Evolutionary conservation across 1,140 invertebrate genomes (phyloP).

Genomic region (Hyles vespertilio): DNA sequence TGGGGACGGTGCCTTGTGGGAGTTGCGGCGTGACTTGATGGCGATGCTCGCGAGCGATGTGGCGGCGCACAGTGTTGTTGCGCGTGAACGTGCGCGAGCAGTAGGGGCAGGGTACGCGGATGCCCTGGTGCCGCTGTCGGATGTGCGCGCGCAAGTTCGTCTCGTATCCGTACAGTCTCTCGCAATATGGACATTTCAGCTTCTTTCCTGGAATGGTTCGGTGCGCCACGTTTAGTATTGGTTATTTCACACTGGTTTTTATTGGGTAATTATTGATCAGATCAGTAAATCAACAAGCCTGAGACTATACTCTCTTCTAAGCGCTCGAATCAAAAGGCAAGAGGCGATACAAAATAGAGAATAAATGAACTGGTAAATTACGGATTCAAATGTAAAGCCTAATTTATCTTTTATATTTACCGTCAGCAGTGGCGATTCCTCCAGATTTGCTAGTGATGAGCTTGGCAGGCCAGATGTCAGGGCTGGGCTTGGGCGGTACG

Average conservation of each 20-base stretch:
- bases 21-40: slow-evolving; percentile 83
- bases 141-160: slow-evolving; percentile 94
- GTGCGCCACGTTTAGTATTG: not conserved
- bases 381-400: no score
- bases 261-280: no score
- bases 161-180: slow-evolving; percentile 94
- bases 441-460: slow-evolving; percentile 73
- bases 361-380: no score
- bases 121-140: slow-evolving; percentile 91
- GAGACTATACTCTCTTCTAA: no score
- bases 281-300: no score
- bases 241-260: no score
- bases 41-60: slow-evolving; percentile 91
- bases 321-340: no score
- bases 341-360: no score
- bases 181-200: slow-evolving; percentile 93
- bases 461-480: slow-evolving; percentile 67
- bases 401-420: slow-evolving; percentile 28
- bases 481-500: slow-evolving; percentile 65
- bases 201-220: slow-evolving; percentile 85
- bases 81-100: slow-evolving; percentile 93
- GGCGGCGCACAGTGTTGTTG: slow-evolving; percentile 92
- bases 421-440: slow-evolving; percentile 73
- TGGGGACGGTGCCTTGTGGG: slow-evolving; percentile 74
- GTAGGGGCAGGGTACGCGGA: slow-evolving; percentile 90